Evolutionary conservation across 2,113 vertebrate genomes (phyloP), one percentile per base, ranked within the genome.

Genomic region (Chloroceryle aenea): DNA sequence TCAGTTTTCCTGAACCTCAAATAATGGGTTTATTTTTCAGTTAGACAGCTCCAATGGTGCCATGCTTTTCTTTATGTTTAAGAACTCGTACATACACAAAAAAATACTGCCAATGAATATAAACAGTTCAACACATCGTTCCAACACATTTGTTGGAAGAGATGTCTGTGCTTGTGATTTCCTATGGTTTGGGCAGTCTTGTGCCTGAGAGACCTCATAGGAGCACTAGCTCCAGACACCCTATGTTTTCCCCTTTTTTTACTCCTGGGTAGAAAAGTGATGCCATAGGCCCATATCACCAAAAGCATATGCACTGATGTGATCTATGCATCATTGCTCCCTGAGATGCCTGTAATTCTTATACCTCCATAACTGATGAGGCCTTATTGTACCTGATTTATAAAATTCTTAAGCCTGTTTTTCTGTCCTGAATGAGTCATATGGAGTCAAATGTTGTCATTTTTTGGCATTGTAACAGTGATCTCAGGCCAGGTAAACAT

Each of bases 301-400:
- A 21, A 68, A 36, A 74, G 16, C 5, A 32, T 0, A 1, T 4
- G 6, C 17, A 17, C 13, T 32, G 11, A 15, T 32, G 38, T 1
- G 14, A 26, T 40, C 72, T 29, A 64, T 25, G 36, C 30, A 22
- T 30, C 77, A 12, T 1, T 19, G 7, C 40, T 95, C 45, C 30
- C 59, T 66, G 21, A 17, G 19, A 22, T 36, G 10, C 27, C 23
- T 69, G 23, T n/a, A 80, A 16, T 71, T 42, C 26, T 87, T 29
- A 20, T n/a, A 50, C n/a, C n/a, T 47, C 5, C 8, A 5, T 7
- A 34, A 75, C 21, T 22, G 26, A 8, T 40, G 52, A 73, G 50
- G 29, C 68, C n/a, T 45, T n/a, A 27, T 2, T 63, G 4, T 42
- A 34, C 17, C 45, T 5, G 7, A 56, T 63, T 50, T 15, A 12